Percentiles rank a stretch among this genome's conserved stretches.
phyloP scores from a whole-genome alignment of 2,888 invertebrate species.

The Tuberolachnus salignus region DNA sequence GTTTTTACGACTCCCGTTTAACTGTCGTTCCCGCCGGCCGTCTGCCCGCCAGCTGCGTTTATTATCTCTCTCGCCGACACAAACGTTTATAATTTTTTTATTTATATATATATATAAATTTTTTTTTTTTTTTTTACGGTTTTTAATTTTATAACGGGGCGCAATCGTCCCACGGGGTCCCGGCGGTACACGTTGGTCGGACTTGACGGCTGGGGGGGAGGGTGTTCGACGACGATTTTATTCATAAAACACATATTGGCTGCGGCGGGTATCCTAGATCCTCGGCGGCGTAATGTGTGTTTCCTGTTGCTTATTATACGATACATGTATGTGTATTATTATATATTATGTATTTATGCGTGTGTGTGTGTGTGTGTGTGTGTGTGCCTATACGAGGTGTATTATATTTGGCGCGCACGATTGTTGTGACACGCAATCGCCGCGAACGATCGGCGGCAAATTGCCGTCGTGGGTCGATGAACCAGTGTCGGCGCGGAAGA shows the following conservation, averaged over 20 bases:
- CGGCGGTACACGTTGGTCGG: background rate
- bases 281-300: too few species aligned
- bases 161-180: background rate
- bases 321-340: background rate
- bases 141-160: conserved; percentile 3
- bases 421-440: conserved; percentile 41
- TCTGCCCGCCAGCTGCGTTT: background rate
- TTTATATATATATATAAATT: too few species aligned
- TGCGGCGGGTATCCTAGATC: too few species aligned
- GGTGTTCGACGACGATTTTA: too few species aligned
- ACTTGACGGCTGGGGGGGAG: too few species aligned
- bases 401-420: conserved; percentile 19
- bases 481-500: conserved; percentile 6
- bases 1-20: conserved; percentile 34
- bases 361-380: background rate
- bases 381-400: background rate
- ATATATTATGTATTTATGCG: too few species aligned
- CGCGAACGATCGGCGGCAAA: conserved; percentile 26
- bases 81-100: too few species aligned
- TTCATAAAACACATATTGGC: too few species aligned
- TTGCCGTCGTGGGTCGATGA: conserved; percentile 43
- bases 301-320: background rate
- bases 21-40: conserved; percentile 15
- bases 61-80: conserved; percentile 6
- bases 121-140: too few species aligned